Evolutionary conservation across 1,140 invertebrate genomes (phyloP).

Genomic region (Drosophila kurseongensis): DNA sequence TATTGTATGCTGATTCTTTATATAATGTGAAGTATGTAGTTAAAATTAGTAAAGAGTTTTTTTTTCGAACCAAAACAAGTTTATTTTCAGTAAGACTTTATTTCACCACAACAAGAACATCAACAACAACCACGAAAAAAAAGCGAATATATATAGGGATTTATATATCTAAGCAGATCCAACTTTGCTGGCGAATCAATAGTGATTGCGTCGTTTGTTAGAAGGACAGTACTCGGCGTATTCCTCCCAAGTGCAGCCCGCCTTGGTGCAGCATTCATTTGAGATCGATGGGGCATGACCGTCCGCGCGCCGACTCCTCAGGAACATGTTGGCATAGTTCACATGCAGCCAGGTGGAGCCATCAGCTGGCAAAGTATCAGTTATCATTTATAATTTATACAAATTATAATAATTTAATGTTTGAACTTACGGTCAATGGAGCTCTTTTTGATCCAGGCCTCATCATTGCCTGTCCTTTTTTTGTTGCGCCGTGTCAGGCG

Average conservation of each 20-base stretch:
- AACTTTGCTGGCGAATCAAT: conserved; percentile 40
- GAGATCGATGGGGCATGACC: conserved; percentile 85
- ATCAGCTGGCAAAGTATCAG: conserved; percentile 16
- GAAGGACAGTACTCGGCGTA: conserved; percentile 88
- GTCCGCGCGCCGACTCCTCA: conserved; percentile 75
- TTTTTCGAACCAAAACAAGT: conserved; percentile 4
- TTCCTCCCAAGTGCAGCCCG: conserved; percentile 88
- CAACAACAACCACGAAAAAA: conserved; percentile 33
- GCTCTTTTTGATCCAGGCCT: conserved; percentile 42
- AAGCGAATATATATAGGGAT: conserved; percentile 24
- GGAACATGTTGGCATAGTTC: conserved; percentile 78
- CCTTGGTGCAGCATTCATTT: conserved; percentile 86
- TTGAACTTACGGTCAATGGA: conserved; percentile 43
- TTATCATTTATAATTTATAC: too few relatives aligned
- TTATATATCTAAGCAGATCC: conserved; percentile 13
- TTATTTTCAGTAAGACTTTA: conserved; percentile 24
- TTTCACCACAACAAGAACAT: conserved; percentile 31
- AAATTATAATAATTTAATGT: too few relatives aligned
- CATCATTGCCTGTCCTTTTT: conserved; percentile 54
- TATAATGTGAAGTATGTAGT: conserved; percentile 1
- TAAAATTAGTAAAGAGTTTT: conserved; percentile 2
- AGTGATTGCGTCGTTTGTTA: conserved; percentile 85
- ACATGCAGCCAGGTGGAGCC: conserved; percentile 80
- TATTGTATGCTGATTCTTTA: not conserved
- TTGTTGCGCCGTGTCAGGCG: conserved; percentile 85